These are phyloP conservation scores for Sebastes hubbsi DNA, from an alignment of 2,797 vertebrate genomes.

Conservation along the genomic window DNA sequence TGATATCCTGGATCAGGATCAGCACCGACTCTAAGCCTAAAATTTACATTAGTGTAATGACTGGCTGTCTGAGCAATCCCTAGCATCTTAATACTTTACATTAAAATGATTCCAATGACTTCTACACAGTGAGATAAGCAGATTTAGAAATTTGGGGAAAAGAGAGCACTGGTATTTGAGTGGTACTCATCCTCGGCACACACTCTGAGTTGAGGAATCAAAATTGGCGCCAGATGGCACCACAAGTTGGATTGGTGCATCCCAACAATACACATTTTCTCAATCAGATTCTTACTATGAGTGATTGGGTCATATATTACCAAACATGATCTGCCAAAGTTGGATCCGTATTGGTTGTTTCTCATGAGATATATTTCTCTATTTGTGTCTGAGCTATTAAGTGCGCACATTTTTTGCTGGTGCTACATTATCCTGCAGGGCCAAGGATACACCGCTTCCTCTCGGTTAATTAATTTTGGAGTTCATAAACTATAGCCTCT, in stretches of 20 bases:
- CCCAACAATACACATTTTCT: background rate
- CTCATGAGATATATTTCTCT: background rate
- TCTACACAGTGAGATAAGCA: background rate
- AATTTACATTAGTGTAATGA: background rate
- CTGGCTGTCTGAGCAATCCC: background rate
- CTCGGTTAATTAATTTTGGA: conserved; percentile 43
- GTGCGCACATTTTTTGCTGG: conserved; percentile 1
- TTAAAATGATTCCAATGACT: background rate
- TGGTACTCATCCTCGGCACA: background rate
- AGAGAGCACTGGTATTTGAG: background rate
- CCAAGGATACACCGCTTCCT: conserved; percentile 30
- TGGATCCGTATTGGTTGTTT: background rate
- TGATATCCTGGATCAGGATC: background rate
- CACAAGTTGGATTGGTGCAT: background rate
- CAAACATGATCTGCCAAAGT: background rate
- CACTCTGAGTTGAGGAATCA: background rate
- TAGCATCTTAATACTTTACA: background rate
- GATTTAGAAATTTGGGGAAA: background rate
- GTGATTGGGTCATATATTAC: background rate
- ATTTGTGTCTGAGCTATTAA: background rate
- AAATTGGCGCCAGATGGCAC: background rate
- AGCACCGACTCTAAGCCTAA: background rate
- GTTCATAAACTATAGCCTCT: conserved; percentile 23
- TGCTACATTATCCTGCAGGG: background rate
- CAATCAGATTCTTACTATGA: background rate